These are phyloP conservation scores for Lepilemur ruficaudatus DNA, from an alignment of 2,797 vertebrate genomes.

Conservation along the genomic window DNA sequence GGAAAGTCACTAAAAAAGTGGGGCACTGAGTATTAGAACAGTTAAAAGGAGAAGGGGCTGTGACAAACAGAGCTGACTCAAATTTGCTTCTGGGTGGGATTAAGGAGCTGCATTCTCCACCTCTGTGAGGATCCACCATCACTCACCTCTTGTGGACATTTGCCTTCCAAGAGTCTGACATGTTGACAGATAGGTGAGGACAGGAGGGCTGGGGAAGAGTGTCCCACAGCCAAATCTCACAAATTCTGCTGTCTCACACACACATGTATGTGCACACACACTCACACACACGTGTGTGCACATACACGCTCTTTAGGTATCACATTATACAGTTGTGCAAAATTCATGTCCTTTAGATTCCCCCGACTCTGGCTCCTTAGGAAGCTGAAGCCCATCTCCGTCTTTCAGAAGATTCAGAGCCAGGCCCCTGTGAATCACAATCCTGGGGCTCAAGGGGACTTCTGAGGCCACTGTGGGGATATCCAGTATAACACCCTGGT, in stretches of 20 bases:
- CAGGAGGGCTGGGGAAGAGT: neutral
- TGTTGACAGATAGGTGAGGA: neutral
- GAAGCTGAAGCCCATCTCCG: neutral
- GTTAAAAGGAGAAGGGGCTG: neutral
- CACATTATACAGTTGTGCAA: neutral
- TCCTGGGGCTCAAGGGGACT: neutral
- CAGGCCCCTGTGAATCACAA: neutral
- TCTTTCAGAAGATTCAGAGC: neutral
- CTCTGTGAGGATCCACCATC: neutral
- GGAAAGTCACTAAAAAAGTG: neutral
- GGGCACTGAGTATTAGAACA: neutral
- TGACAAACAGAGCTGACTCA: neutral
- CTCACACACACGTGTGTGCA: neutral
- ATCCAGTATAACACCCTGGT: neutral
- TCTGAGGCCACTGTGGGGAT: neutral
- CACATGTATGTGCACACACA: neutral
- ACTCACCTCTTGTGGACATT: neutral
- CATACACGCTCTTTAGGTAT: neutral
- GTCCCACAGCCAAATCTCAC: neutral
- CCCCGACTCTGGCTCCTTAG: neutral
- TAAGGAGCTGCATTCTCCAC: neutral
- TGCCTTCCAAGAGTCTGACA: neutral
- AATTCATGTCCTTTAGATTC: neutral
- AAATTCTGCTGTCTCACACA: neutral
- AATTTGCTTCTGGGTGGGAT: neutral